Base-by-base conservation (phyloP, 2,113 vertebrate genomes). In the Malaclemys terrapin region DNA sequence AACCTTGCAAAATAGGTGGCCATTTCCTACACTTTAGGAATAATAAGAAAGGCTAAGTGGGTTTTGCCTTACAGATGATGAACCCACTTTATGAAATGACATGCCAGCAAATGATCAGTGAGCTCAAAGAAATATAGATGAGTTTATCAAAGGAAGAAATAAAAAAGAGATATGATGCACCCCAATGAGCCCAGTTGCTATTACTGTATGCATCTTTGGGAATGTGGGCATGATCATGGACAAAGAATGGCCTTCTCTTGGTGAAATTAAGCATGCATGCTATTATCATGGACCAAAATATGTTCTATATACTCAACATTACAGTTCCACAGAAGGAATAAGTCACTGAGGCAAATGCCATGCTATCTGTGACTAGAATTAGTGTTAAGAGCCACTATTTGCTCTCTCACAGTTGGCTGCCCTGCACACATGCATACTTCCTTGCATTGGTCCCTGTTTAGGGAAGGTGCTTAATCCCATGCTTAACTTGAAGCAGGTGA, bases 201-300 rank as follows among this genome's bases (percentile, higher is more conserved):
- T 57, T 62, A 31, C 24, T 52, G 17, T 2, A 76, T 76, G 42
- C 42, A 47, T 45, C 25, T 25, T 76, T 76, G 72, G 42, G 42
- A 76, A 76, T 27, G 72, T 24, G 24, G 42, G 12, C 42, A 45
- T 76, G 17, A 19, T 38, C 31, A 65, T 52, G 10, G 10, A 8
- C 89, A 45, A 49, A 31, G 1, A 13, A 1, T 56, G 29, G 4
- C 25, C n/a, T 6, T 50, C 12, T 5, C 42, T 17, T 12, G 22
- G 10, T 0, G 1, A 45, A 85, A 59, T 4, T 24, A 80, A 78
- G 6, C 7, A 76, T 8, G 0, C 6, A 76, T 45, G 42, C 22
- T 69, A 69, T 31, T 69, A 76, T 45, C 38, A 76, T 45, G 42
- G 72, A 14, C 42, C 42, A 76, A 76, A 69, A 38, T 45, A 45